phyloP scores from a whole-genome alignment of 2,113 vertebrate species.

The Vimba vimba region DNA sequence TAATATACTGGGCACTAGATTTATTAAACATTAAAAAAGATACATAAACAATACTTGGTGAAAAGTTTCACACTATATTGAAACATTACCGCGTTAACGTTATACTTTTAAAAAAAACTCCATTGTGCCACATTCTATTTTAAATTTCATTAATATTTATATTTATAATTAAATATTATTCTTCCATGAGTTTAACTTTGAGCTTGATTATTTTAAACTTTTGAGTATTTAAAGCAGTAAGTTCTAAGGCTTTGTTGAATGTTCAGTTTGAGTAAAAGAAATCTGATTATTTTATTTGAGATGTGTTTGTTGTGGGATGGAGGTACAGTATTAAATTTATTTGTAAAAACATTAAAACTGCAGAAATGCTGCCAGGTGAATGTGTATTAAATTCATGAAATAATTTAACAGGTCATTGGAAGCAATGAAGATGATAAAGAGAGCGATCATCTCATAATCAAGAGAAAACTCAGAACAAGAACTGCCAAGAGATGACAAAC shows the following conservation, averaged over 20 bases:
- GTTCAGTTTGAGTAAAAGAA: background rate
- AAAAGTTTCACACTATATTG: background rate
- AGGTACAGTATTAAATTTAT: background rate
- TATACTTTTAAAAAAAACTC: background rate
- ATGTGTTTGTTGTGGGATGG: background rate
- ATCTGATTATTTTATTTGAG: background rate
- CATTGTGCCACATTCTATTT: background rate
- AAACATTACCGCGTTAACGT: background rate
- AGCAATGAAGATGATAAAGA: conserved; percentile 78
- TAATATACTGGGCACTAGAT: background rate
- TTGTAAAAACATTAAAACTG: background rate
- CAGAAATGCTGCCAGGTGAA: background rate
- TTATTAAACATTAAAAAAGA: background rate
- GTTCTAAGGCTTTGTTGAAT: background rate
- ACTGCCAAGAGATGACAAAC: conserved; percentile 64
- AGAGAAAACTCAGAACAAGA: conserved; percentile 82
- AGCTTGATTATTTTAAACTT: background rate
- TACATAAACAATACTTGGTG: background rate
- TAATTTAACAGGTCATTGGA: conserved; percentile 72
- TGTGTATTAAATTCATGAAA: conserved; percentile 10
- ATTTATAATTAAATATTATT: background rate
- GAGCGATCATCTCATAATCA: conserved; percentile 89
- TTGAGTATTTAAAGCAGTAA: background rate
- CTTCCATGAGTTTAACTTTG: background rate
- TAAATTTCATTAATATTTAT: background rate